Conservation (phyloP, 2,113 vertebrate genomes). For the Vimba vimba region DNA sequence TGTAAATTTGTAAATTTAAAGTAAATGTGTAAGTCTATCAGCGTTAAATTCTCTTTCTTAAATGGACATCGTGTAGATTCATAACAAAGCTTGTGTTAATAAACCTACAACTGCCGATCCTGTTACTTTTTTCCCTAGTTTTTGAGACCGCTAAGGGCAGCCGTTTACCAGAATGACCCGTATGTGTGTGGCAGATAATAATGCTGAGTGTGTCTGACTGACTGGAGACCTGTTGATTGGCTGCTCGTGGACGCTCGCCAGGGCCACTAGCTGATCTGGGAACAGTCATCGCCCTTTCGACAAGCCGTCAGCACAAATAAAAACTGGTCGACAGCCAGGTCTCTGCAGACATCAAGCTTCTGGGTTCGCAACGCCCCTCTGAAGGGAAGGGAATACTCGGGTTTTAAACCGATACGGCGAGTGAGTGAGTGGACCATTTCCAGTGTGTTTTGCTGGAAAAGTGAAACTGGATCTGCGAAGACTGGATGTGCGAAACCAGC, state of each 20-base stretch:
- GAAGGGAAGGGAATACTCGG: conserved; percentile 6
- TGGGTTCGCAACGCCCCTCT: not conserved
- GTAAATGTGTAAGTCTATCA: no score
- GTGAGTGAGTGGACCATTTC: not conserved
- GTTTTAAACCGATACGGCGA: not conserved
- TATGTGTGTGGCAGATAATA: not conserved
- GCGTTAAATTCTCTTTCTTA: not conserved
- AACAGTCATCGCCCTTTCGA: conserved; percentile 3
- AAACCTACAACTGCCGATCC: not conserved
- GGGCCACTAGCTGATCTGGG: conserved; percentile 41
- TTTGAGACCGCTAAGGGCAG: not conserved
- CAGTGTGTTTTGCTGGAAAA: conserved; percentile 6
- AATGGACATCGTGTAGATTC: not conserved
- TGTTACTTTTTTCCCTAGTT: not conserved
- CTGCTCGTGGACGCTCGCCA: conserved; percentile 3
- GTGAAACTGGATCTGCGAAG: conserved; percentile 8
- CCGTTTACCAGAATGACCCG: conserved; percentile 1
- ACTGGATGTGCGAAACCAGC: conserved; percentile 14
- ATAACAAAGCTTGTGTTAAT: not conserved
- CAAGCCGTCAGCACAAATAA: conserved; percentile 25
- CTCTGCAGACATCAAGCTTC: not conserved
- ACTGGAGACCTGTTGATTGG: conserved; percentile 21
- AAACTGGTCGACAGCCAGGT: conserved; percentile 20
- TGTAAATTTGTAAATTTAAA: no score
- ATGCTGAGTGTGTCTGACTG: not conserved